Conservation (phyloP, 2,113 vertebrate genomes). For the Suricata suricatta region DNA sequence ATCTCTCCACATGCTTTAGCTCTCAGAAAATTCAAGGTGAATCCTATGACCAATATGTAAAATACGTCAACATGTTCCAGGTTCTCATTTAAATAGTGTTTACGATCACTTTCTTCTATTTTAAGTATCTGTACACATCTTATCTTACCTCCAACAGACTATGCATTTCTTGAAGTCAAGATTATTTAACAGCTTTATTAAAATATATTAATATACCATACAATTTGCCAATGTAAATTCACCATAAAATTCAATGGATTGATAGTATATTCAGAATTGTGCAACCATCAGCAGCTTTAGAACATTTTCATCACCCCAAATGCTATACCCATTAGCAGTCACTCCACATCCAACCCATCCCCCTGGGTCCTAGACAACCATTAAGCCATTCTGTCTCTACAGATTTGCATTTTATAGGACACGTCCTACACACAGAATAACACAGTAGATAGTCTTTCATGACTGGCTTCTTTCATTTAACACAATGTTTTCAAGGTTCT, state of each 20-base stretch:
- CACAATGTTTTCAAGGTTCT: not conserved
- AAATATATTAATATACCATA: not conserved
- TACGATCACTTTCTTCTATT: not conserved
- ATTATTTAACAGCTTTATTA: constrained; percentile 1
- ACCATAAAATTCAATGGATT: not conserved
- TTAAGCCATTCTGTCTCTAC: not conserved
- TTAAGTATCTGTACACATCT: not conserved
- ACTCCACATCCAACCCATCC: not conserved
- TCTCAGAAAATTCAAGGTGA: constrained; percentile 13
- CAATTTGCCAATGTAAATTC: not conserved
- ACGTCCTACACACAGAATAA: not conserved
- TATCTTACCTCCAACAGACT: not conserved
- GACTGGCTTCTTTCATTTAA: not conserved
- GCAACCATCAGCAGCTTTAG: not conserved
- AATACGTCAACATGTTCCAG: not conserved
- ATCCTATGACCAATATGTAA: not conserved
- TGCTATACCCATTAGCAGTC: not conserved
- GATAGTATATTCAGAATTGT: not conserved
- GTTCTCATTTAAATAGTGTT: not conserved
- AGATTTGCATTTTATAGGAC: not conserved
- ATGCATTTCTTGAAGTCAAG: not conserved
- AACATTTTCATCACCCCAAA: not conserved
- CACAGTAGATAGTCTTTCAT: not conserved
- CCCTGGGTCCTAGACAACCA: not conserved
- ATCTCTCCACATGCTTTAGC: not conserved